A percentile compares a stretch with the other conserved stretches of the same genome.
Conservation (phyloP, 2,113 vertebrate genomes). For the Elaphurus davidianus region DNA sequence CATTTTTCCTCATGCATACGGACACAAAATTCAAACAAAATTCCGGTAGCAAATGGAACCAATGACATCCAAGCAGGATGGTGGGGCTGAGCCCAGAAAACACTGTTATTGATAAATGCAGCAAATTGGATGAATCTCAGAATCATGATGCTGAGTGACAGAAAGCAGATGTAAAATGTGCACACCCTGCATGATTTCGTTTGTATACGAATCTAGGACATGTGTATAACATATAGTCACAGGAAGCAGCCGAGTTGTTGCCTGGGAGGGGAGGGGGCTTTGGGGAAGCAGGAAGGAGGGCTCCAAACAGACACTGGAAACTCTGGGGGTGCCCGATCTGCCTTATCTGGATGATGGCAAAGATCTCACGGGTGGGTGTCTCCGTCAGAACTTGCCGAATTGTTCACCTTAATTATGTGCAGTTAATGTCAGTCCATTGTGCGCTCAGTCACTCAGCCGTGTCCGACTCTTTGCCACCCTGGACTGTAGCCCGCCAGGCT, state of each 20-base stretch:
- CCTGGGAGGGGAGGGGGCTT: neutral
- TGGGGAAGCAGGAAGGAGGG: too few relatives aligned
- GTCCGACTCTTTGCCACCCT: neutral
- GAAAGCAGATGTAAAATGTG: accelerated
- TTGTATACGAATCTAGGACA: neutral
- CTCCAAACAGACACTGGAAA: neutral
- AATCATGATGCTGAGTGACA: neutral
- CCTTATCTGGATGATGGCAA: accelerated
- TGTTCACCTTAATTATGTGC: neutral
- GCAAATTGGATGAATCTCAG: neutral
- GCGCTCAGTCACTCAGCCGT: neutral
- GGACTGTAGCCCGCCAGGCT: neutral
- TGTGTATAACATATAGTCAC: accelerated
- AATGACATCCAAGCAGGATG: accelerated
- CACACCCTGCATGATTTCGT: accelerated
- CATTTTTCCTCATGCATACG: neutral
- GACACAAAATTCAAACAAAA: neutral
- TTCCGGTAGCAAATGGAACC: neutral
- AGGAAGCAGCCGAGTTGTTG: neutral
- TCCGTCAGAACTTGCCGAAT: accelerated
- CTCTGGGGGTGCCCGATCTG: accelerated
- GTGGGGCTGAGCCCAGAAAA: neutral
- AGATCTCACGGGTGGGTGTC: neutral
- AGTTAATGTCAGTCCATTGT: accelerated
- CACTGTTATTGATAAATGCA: accelerated